Evolutionary conservation across 2,888 invertebrate genomes (phyloP).

Genomic region (Fragum sueziense): DNA sequence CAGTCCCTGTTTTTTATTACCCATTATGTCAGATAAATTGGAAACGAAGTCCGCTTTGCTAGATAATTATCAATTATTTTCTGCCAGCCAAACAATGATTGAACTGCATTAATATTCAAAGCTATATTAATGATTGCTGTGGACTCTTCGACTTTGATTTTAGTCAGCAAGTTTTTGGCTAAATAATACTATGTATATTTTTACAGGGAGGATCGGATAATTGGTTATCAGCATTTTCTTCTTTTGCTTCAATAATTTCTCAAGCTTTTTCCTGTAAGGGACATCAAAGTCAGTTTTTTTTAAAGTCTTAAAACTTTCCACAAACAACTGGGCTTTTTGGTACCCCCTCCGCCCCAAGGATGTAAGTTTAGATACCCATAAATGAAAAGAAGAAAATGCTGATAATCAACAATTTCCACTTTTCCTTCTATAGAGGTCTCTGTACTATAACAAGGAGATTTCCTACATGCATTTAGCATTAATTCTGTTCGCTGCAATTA

Average conservation of each 20-base stretch:
- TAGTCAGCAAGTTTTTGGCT: not conserved
- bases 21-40: constrained; percentile 40
- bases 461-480: no score
- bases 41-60: constrained; percentile 20
- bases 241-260: not conserved
- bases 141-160: not conserved
- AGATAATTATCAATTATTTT: constrained; percentile 56
- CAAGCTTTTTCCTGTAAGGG: not conserved
- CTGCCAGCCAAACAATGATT: constrained; percentile 47
- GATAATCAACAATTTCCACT: not conserved
- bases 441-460: no score
- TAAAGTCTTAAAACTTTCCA: not conserved
- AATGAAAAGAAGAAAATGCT: not conserved
- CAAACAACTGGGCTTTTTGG: no score
- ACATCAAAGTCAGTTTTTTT: not conserved
- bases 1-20: constrained; percentile 29
- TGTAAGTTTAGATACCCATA: no score
- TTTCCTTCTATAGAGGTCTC: no score
- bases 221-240: not conserved
- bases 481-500: no score
- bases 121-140: constrained; percentile 44
- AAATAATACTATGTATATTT: no score
- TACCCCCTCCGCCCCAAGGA: no score
- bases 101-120: constrained; percentile 56
- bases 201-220: no score